phyloP scores from a whole-genome alignment of 2,888 invertebrate genomes.

The Andrena minutula region DNA sequence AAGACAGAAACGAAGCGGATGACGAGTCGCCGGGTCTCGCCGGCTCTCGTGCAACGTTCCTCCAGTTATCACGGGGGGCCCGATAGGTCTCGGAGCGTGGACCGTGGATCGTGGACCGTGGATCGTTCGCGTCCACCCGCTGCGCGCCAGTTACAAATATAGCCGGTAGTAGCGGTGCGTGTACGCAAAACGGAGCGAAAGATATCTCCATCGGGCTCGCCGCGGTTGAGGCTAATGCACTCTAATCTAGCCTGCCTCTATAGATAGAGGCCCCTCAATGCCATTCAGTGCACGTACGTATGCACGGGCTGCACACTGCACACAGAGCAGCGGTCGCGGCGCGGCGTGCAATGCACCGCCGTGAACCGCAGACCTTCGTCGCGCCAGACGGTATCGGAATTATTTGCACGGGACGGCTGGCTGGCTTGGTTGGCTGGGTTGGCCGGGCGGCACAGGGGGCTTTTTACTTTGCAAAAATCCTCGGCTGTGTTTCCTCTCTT shows the following conservation, averaged over 20 bases:
- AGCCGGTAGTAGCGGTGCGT: conserved; percentile 63
- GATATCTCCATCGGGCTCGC: conserved; percentile 66
- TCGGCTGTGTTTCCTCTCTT: conserved; percentile 2
- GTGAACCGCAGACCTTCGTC: conserved; percentile 70
- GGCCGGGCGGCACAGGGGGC: background rate
- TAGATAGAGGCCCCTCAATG: conserved; percentile 75
- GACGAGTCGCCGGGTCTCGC: background rate
- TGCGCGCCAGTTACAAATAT: conserved; percentile 68
- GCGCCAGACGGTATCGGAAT: conserved; percentile 64
- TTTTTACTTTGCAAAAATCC: conserved; percentile 35
- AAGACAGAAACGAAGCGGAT: conserved; percentile 2
- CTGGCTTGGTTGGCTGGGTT: conserved; percentile 13
- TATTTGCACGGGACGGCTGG: conserved; percentile 55
- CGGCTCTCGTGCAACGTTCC: background rate
- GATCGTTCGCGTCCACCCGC: conserved; percentile 50
- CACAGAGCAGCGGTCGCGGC: conserved; percentile 38
- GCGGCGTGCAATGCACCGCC: conserved; percentile 69
- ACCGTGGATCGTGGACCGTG: background rate
- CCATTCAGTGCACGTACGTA: conserved; percentile 75
- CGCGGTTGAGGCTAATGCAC: conserved; percentile 74
- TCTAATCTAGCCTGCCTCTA: conserved; percentile 76
- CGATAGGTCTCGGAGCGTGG: conserved; percentile 25
- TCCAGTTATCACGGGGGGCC: conserved; percentile 20
- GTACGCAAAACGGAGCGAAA: conserved; percentile 61
- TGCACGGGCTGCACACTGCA: conserved; percentile 49